A percentile compares a stretch with the other conserved stretches of the same genome.
These are phyloP conservation scores for Rhyacophila brunnea DNA, from an alignment of 1,140 invertebrate species.

Conservation along the genomic window DNA sequence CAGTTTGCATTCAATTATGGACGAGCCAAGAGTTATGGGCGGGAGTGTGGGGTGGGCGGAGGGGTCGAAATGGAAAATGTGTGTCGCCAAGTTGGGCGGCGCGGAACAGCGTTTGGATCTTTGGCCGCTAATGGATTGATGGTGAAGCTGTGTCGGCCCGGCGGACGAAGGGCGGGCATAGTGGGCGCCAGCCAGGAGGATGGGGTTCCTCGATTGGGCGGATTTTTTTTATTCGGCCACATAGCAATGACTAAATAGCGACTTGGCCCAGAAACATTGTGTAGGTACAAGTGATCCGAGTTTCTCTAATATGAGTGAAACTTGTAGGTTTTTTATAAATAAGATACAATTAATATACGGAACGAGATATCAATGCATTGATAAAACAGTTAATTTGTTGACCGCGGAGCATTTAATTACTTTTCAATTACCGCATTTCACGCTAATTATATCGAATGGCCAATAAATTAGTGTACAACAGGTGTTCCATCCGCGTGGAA, in stretches of 20 bases:
- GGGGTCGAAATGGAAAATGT: slow-evolving; percentile 35
- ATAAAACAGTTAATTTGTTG: too few species aligned
- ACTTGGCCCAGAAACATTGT: not conserved
- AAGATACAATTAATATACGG: too few species aligned
- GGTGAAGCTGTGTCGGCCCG: slow-evolving; percentile 5
- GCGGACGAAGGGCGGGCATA: not conserved
- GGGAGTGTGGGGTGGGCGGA: slow-evolving; percentile 9
- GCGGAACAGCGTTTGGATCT: slow-evolving; percentile 36
- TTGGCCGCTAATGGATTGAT: slow-evolving; percentile 37
- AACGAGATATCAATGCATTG: too few species aligned
- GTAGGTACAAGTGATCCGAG: not conserved
- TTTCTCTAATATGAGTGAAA: too few species aligned
- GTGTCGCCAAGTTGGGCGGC: slow-evolving; percentile 36
- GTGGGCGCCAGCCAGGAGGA: not conserved
- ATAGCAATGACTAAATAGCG: not conserved
- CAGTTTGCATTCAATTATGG: slow-evolving; percentile 38
- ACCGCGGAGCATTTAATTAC: too few species aligned
- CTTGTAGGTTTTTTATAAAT: too few species aligned
- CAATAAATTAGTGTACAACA: too few species aligned
- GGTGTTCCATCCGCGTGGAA: too few species aligned
- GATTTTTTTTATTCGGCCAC: too few species aligned
- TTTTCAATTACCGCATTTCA: too few species aligned
- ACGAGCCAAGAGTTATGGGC: slow-evolving; percentile 36
- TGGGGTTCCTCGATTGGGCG: too few species aligned
- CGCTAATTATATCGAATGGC: too few species aligned